Base-by-base conservation (phyloP, 2,888 invertebrate species). In the Dilophus febrilis region DNA sequence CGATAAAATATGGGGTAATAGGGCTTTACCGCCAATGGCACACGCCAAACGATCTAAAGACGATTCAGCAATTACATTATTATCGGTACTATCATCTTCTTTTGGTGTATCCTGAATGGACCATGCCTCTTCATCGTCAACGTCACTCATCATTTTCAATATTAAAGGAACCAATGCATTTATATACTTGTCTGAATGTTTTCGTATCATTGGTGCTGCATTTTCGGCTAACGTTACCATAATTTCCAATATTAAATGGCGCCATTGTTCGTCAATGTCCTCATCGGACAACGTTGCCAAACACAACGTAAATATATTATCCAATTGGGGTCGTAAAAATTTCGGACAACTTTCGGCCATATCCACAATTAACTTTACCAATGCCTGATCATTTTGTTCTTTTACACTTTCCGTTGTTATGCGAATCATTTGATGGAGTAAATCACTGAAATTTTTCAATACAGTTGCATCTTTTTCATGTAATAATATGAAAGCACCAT, bases 41-140 rank as follows among this genome's bases (percentile, higher is more conserved):
- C 94, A 95, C n/a, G 97, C 91, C 55, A 98, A 70, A 46, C 98
- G 78, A 66, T 98, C 98, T 41, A 98, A 66, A 7, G 94, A 90
- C 17, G 92, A 90, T 61, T 99, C 98, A 0, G 92, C 98, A 35
- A 91, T 87, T 6, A 92, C 86, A 50, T 87, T 83, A 59, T 94
- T 92, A 51, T 88, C 86, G 59, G 94, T 92, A 53, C 81, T 87
- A 55, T 95, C 95, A 44, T 94, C 94, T 46, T 94, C 92, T 14
- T 80, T 72, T 16, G 84, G 74, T 54, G 90, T 85, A 56, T 92
- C 91, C 31, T 80, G 76, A 40, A 77, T 70, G 19, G 85, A 72
- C 90, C 92, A 94, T 42, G 85, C 81, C 12, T 79, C 77, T 49
- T 91, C 90, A 40, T 94, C 92, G 31, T 92, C 91, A 41, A 94